phyloP scores from a whole-genome alignment of 2,797 vertebrate species.

The Scolopax rusticola region DNA sequence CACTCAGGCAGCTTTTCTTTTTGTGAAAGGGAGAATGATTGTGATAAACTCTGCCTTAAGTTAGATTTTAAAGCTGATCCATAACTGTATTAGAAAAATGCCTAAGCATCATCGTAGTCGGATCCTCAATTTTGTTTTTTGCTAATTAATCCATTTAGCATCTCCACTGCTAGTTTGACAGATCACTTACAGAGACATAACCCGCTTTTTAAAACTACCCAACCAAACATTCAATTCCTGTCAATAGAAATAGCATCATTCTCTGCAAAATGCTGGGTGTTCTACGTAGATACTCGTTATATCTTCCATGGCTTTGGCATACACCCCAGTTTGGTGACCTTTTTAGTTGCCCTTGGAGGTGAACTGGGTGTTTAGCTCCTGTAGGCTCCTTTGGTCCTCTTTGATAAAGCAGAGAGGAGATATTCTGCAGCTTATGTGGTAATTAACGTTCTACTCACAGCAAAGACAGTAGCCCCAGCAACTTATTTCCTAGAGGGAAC shows the following conservation, averaged over 20 bases:
- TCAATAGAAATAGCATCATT: neutral
- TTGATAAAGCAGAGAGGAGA: neutral
- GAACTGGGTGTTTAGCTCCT: neutral
- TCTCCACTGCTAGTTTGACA: neutral
- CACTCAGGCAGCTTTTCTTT: neutral
- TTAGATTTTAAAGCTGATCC: neutral
- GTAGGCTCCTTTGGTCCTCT: neutral
- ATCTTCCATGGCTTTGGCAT: neutral
- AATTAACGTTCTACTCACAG: neutral
- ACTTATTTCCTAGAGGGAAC: neutral
- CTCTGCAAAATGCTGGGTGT: neutral
- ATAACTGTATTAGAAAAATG: neutral
- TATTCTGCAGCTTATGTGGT: neutral
- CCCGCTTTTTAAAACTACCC: neutral
- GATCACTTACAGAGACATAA: neutral
- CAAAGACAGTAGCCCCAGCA: neutral
- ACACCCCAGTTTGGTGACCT: neutral
- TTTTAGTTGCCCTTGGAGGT: neutral
- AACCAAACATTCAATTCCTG: neutral
- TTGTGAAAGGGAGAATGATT: neutral
- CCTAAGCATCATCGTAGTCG: neutral
- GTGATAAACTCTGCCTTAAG: neutral
- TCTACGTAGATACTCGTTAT: neutral
- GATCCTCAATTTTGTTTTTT: neutral
- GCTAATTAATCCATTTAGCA: neutral